Conservation (phyloP, 1,140 invertebrate species). For the Pomacea maculata region DNA sequence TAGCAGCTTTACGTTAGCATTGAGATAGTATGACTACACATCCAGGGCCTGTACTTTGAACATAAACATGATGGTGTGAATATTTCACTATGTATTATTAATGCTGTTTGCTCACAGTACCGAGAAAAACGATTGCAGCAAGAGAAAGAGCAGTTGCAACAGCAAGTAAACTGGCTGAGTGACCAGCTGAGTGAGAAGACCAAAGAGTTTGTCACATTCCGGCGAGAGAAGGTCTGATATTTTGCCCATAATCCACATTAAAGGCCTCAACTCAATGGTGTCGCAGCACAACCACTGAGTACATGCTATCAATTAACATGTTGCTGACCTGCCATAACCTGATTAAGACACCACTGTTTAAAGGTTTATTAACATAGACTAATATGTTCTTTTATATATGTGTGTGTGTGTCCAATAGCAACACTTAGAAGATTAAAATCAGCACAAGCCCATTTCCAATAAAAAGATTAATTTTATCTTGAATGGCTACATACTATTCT, state of each 20-base stretch:
- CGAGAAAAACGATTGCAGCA: slow-evolving; percentile 83
- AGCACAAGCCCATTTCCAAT: too few relatives aligned
- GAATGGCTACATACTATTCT: background rate
- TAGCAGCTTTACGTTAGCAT: too few relatives aligned
- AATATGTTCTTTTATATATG: too few relatives aligned
- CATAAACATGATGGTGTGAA: background rate
- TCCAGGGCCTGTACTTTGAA: background rate
- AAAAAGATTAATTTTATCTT: too few relatives aligned
- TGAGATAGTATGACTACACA: background rate
- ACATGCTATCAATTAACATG: too few relatives aligned
- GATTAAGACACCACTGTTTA: too few relatives aligned
- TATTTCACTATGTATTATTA: slow-evolving; percentile 1
- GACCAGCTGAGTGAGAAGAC: slow-evolving; percentile 80
- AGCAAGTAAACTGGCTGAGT: slow-evolving; percentile 80
- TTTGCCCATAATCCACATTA: background rate
- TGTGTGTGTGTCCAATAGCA: too few relatives aligned
- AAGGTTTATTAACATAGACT: too few relatives aligned
- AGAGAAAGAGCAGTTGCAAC: slow-evolving; percentile 77
- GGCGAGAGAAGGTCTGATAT: slow-evolving; percentile 74
- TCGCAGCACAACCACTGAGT: too few relatives aligned
- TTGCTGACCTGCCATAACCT: too few relatives aligned
- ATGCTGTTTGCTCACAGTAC: slow-evolving; percentile 44
- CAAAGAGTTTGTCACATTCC: slow-evolving; percentile 78
- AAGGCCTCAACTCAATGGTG: too few relatives aligned
- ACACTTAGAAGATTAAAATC: too few relatives aligned